Base-by-base conservation (phyloP, 2,113 vertebrate genomes). In the Ceyx margarethae region DNA sequence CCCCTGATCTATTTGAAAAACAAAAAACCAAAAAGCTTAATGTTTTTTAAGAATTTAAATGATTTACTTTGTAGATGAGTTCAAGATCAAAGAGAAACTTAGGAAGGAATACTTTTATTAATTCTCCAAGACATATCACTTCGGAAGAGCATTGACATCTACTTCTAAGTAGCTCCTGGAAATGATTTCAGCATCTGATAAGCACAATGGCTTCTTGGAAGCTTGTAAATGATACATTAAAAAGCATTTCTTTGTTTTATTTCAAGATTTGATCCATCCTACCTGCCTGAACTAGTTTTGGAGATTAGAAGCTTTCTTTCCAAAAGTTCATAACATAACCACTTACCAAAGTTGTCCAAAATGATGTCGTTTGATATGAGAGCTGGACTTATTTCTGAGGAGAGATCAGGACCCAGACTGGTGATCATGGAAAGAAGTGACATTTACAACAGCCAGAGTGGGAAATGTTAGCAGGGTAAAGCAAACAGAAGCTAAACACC, bases 401-500 rank as follows among this genome's bases (percentile, higher is more conserved):
- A 94, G 95, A 95, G 92, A 89, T 94, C 91, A 92, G 65, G 58
- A 85, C 67, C 77, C 87, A 69, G 15, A 43, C 72, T 89, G 4
- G 10, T 79, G 85, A 91, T 54, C 13, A 3, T 87, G 94, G 93
- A 95, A 95, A 96, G 88, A 88, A 92, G 23, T 95, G 91, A 91
- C 90, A 91, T 95, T 95, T 96, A 91, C 93, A 90, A 65, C 79
- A 80, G 37, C 65, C 56, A 89, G 69, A 86, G 89, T 89, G 94
- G 94, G 96, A 96, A 96, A 96, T 87, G 62, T 91, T 88, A 93
- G 86, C 48, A 65, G 93, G 91, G 85, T 93, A 93, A 91, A 94
- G 77, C 92, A 95, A 96, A 95, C 58, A 94, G 89, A 90, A 94
- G 58, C 61, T 79, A 79, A 88, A 89, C 68, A 0, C 76, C 62